Percentiles rank a stretch among this genome's conserved stretches.
Evolutionary conservation across 2,888 invertebrate species (phyloP).

Genomic region (Pristionchus mayeri): DNA sequence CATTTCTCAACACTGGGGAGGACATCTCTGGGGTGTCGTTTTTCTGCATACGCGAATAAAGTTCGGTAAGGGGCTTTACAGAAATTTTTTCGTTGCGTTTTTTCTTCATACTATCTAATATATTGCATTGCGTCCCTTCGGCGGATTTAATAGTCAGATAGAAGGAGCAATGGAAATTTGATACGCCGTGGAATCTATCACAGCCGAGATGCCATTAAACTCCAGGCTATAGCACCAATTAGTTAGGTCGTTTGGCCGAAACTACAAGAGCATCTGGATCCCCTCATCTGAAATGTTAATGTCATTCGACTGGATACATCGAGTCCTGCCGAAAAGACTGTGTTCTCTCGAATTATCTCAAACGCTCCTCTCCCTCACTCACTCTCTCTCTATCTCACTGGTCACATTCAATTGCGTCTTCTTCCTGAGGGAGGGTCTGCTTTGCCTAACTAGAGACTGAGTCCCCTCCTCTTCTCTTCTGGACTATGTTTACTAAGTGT

Average conservation of each 20-base stretch:
- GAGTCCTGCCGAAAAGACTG: too few relatives aligned
- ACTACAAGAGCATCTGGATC: neutral
- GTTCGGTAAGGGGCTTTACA: neutral
- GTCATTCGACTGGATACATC: too few relatives aligned
- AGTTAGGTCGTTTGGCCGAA: neutral
- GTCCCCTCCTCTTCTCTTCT: neutral
- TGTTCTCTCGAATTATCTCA: too few relatives aligned
- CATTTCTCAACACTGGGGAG: neutral
- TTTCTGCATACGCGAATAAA: neutral
- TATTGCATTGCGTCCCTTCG: neutral
- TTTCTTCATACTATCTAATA: too few relatives aligned
- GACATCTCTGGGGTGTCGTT: constrained; percentile 11
- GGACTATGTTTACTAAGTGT: constrained; percentile 22
- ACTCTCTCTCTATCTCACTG: neutral
- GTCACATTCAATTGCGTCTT: constrained; percentile 20
- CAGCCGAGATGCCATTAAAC: constrained; percentile 32
- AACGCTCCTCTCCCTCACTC: neutral
- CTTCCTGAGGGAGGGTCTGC: neutral
- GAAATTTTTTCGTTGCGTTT: neutral
- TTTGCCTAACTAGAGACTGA: constrained; percentile 15
- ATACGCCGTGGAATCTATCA: constrained; percentile 1
- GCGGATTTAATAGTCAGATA: neutral
- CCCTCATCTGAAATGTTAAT: too few relatives aligned
- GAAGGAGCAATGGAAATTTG: constrained; percentile 25
- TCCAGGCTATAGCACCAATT: constrained; percentile 5